Percentiles rank a stretch among this genome's conserved stretches.
These are phyloP conservation scores for Ammodytes marinus DNA, from an alignment of 2,113 vertebrate species.

Conservation along the genomic window DNA sequence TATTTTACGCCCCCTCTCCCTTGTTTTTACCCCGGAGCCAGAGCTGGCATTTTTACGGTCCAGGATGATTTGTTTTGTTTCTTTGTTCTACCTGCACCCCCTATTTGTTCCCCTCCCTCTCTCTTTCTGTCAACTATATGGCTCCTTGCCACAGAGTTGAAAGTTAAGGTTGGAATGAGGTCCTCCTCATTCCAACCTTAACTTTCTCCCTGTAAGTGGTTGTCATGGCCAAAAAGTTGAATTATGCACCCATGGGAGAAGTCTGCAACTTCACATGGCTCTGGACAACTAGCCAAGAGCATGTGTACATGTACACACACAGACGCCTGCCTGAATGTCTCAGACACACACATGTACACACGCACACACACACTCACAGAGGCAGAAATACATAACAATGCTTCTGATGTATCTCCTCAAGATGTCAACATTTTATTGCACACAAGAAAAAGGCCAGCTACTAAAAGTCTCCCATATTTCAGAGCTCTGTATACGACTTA, in stretches of 20 bases:
- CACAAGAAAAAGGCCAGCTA: constrained; percentile 20
- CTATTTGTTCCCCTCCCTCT: not conserved
- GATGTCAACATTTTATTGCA: constrained; percentile 51
- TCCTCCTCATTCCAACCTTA: constrained; percentile 44
- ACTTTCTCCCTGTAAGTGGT: constrained; percentile 39
- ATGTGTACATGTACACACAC: constrained; percentile 42
- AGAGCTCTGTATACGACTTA: constrained; percentile 47
- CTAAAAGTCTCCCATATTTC: constrained; percentile 45
- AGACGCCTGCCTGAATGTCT: constrained; percentile 11
- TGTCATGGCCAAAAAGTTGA: constrained; percentile 50
- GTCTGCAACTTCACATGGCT: constrained; percentile 44
- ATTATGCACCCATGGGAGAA: constrained; percentile 54
- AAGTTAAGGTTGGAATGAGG: no score
- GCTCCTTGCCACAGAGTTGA: not conserved
- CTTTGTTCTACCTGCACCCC: constrained; percentile 58
- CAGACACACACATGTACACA: constrained; percentile 10
- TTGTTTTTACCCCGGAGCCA: constrained; percentile 45
- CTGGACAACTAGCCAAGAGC: constrained; percentile 37
- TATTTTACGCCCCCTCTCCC: constrained; percentile 16
- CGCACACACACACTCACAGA: constrained; percentile 22
- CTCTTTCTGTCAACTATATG: constrained; percentile 23
- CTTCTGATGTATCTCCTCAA: constrained; percentile 48
- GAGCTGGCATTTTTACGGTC: constrained; percentile 65
- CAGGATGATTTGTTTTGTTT: constrained; percentile 72
- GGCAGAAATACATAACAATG: not conserved